Conservation (phyloP, 2,888 invertebrate species). For the Phengaris alcon region DNA sequence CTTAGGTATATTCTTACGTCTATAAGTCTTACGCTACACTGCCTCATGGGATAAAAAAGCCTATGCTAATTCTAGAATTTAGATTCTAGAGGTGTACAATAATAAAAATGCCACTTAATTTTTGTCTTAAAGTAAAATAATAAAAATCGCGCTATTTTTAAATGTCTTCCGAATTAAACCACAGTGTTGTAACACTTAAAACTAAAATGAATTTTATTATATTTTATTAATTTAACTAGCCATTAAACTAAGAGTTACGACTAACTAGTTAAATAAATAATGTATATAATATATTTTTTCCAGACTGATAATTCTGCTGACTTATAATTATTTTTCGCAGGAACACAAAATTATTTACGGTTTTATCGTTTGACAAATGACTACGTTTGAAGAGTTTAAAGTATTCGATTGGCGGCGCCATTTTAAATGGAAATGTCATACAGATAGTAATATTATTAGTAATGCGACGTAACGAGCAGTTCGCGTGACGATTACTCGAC, state of each 20-base stretch:
- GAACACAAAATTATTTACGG: not conserved
- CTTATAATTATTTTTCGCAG: not conserved
- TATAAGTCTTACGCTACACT: not conserved
- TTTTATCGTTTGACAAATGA: slow-evolving; percentile 11
- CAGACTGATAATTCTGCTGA: not conserved
- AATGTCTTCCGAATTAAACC: not conserved
- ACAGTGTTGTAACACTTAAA: not conserved
- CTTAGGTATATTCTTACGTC: no score
- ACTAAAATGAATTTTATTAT: not conserved
- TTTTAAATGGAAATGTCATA: slow-evolving; percentile 29
- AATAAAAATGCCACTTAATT: no score
- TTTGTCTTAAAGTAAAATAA: not conserved
- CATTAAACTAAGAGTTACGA: no score
- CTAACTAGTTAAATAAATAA: no score
- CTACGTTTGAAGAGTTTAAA: not conserved
- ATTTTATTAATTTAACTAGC: no score
- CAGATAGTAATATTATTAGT: slow-evolving; percentile 29
- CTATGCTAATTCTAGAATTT: not conserved
- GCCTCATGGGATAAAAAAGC: not conserved
- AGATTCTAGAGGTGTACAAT: not conserved
- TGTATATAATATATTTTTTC: not conserved
- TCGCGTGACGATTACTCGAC: slow-evolving; percentile 34
- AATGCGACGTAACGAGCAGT: slow-evolving; percentile 34
- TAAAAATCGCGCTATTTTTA: not conserved
- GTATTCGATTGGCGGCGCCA: slow-evolving; percentile 13